Evolutionary conservation across 2,888 invertebrate genomes (phyloP).

Genomic region (Phorcus lineatus): DNA sequence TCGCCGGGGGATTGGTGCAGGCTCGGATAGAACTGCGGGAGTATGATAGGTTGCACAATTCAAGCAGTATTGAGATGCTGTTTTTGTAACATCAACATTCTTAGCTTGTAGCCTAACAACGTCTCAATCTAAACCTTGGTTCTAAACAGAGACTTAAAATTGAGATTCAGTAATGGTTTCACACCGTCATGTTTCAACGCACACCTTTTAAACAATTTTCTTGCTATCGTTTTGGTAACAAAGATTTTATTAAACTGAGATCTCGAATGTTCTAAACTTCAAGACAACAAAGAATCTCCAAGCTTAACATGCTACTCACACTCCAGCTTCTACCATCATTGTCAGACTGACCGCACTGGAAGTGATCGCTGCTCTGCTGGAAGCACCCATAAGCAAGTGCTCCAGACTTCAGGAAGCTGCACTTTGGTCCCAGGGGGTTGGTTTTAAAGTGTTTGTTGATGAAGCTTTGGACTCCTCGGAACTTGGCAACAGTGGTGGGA

Average conservation of each 20-base stretch:
- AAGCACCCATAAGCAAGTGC: conserved; percentile 47
- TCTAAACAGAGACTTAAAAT: too few species aligned
- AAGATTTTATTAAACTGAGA: too few species aligned
- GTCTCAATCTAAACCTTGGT: too few species aligned
- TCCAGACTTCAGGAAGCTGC: conserved; percentile 38
- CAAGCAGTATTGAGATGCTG: neutral
- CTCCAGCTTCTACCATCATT: conserved; percentile 36
- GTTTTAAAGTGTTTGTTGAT: conserved; percentile 34
- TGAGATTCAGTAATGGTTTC: too few species aligned
- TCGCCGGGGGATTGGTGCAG: conserved; percentile 9
- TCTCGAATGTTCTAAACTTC: too few species aligned
- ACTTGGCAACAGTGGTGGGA: conserved; percentile 53
- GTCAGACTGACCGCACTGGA: conserved; percentile 39
- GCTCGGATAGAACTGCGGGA: conserved; percentile 12
- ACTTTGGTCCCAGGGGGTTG: conserved; percentile 36
- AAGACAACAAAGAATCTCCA: too few species aligned
- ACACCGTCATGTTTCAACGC: too few species aligned
- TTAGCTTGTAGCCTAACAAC: too few species aligned
- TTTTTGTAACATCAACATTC: too few species aligned
- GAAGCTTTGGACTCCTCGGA: conserved; percentile 52
- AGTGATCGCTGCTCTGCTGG: conserved; percentile 19
- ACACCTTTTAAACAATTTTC: too few species aligned
- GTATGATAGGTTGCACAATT: too few species aligned
- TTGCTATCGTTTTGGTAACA: too few species aligned
- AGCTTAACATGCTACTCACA: conserved; percentile 29